Percentiles rank a stretch among this genome's conserved stretches.
phyloP scores from a whole-genome alignment of 2,888 invertebrate genomes.

The Eilema sororculum region DNA sequence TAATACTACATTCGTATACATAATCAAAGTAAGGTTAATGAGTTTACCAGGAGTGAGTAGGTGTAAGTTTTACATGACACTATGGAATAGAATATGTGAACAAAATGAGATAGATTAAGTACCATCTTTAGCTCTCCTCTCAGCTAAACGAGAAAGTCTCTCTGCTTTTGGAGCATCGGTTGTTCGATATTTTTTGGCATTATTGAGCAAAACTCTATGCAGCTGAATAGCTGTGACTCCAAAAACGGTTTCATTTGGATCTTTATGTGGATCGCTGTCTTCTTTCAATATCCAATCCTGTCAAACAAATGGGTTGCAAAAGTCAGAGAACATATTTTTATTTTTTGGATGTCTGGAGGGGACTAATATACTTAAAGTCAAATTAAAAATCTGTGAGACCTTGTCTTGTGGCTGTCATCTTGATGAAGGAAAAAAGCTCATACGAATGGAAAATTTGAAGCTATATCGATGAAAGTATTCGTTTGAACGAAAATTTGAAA shows the following conservation, averaged over 20 bases:
- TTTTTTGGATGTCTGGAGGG: too few relatives aligned
- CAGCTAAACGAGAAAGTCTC: slow-evolving; percentile 80
- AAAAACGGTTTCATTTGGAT: slow-evolving; percentile 73
- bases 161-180: slow-evolving; percentile 77
- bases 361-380: too few relatives aligned
- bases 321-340: too few relatives aligned
- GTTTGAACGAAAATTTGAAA: too few relatives aligned
- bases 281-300: slow-evolving; percentile 77
- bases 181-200: slow-evolving; percentile 69
- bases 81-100: not conserved
- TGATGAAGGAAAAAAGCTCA: too few relatives aligned
- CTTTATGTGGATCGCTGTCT: slow-evolving; percentile 50
- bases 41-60: not conserved
- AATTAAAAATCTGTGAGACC: too few relatives aligned
- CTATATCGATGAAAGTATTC: too few relatives aligned
- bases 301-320: not conserved
- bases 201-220: slow-evolving; percentile 72
- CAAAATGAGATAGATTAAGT: not conserved
- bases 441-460: too few relatives aligned
- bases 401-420: too few relatives aligned
- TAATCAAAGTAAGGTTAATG: not conserved
- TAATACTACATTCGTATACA: too few relatives aligned
- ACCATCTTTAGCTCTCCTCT: slow-evolving; percentile 85
- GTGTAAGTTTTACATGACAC: not conserved
- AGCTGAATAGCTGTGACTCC: slow-evolving; percentile 77